These are phyloP conservation scores for Solenopsis invicta DNA, from an alignment of 1,140 invertebrate genomes.

Conservation along the genomic window DNA sequence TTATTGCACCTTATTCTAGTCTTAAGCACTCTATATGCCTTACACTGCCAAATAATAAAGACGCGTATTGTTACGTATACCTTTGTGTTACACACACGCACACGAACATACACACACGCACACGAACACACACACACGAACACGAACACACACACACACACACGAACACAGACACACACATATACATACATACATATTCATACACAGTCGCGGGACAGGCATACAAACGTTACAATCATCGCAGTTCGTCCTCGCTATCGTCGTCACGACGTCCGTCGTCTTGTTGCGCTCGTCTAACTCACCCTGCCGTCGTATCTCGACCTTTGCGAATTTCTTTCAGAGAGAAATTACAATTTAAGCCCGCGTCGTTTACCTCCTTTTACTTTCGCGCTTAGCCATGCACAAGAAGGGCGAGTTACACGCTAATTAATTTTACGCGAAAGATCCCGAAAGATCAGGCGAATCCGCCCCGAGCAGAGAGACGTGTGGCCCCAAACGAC, in stretches of 20 bases:
- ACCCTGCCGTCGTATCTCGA: slow-evolving; percentile 11
- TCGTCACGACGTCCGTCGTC: slow-evolving; percentile 2
- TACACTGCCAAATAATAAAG: slow-evolving; percentile 78
- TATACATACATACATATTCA: neutral
- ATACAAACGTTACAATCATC: slow-evolving; percentile 9
- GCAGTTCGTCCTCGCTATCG: neutral
- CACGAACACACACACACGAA: neutral
- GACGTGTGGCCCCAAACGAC: neutral
- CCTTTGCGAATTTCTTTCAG: neutral
- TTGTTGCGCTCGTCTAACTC: neutral
- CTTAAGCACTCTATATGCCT: slow-evolving; percentile 78
- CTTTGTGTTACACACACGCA: slow-evolving; percentile 63
- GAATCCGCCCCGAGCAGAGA: neutral
- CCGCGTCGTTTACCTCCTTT: slow-evolving; percentile 3
- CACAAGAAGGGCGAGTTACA: slow-evolving; percentile 34
- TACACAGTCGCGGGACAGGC: neutral
- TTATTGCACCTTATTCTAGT: slow-evolving; percentile 78
- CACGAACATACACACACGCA: neutral
- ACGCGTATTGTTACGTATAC: slow-evolving; percentile 74
- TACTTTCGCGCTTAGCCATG: slow-evolving; percentile 39
- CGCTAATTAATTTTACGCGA: slow-evolving; percentile 50
- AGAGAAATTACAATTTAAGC: neutral
- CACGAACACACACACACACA: neutral
- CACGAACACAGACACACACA: neutral
- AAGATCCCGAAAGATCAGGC: slow-evolving; percentile 15